Evolutionary conservation across 2,888 invertebrate genomes (phyloP), one percentile per base, ranked within the genome.

Genomic region (Azorinus chamasolen): DNA sequence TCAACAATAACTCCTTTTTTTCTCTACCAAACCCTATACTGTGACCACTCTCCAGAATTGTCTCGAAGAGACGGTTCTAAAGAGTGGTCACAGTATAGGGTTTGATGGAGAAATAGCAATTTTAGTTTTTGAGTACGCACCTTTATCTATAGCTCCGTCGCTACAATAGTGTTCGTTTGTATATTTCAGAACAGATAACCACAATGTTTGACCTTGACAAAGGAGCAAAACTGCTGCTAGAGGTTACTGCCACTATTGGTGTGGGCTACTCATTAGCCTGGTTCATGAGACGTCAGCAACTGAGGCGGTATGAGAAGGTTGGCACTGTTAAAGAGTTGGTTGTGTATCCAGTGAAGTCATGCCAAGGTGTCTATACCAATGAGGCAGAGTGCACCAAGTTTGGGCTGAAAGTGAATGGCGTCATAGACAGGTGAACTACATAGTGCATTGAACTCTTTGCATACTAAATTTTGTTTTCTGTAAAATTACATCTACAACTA

Each of bases 281-380:
- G 62, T 70, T 64, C 68, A 62, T 80, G 57, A 62, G 79, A 53
- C 43, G 68, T 37, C 74, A 70, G 18, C 70, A 76, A 24, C 48
- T 72, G 8, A 57, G 73, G 10, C 54, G 58, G 16, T 83, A 80
- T 51, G 82, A 84, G 58, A 37, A 62, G 20, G 88, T 91, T 6
- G 91, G 90, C 2, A 70, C 72, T 8, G 85, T 91, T 24, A 62
- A 86, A 1, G 80, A 75, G n/a, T 66, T 91, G 4, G 73, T 78
- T 46, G 58, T 80, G 39, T 90, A 87, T 75, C 91, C 91, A 8
- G 79, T 90, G 18, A 91, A 91, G 61, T 90, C 90, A 0, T 88
- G 88, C 59, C 63, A 75, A 2, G 86, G 87, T 16, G 59, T 88
- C 0, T 46, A 74, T 5, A 63, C 84, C 1, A 39, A 83, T 12